Evolutionary conservation across 2,797 vertebrate genomes (phyloP).

Genomic region (Anas bernieri): DNA sequence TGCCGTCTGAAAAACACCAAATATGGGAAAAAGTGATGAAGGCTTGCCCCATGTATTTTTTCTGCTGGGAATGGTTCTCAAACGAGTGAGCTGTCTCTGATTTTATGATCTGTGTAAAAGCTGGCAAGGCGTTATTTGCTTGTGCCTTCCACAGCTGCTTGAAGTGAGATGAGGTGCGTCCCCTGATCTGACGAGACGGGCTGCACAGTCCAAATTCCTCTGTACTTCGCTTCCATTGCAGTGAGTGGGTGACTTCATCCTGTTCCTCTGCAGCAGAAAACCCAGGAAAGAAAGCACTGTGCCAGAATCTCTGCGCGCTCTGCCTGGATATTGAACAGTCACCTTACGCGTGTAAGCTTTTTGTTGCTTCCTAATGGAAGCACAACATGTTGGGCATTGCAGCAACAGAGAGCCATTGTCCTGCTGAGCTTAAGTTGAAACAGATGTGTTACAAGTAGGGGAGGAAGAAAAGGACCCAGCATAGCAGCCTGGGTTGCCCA

Average conservation of each 20-base stretch:
- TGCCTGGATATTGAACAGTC: not conserved
- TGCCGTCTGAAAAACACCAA: not conserved
- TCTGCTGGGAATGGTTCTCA: not conserved
- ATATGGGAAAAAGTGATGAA: not conserved
- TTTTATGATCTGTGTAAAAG: not conserved
- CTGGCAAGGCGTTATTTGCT: not conserved
- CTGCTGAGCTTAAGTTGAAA: conserved; percentile 48
- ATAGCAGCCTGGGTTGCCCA: conserved; percentile 23
- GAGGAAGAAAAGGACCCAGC: conserved; percentile 42
- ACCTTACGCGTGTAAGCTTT: not conserved
- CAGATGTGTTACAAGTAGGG: conserved; percentile 39
- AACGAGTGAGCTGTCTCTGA: not conserved
- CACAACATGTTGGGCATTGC: not conserved
- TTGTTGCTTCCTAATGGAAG: conserved; percentile 33
- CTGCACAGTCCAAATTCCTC: not conserved
- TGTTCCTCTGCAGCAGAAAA: not conserved
- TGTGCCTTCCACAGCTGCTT: not conserved
- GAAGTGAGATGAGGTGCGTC: not conserved
- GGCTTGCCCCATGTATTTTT: not conserved
- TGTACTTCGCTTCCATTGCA: not conserved
- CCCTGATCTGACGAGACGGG: not conserved
- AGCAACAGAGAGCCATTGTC: conserved; percentile 57
- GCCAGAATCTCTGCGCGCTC: not conserved
- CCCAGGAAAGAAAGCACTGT: not conserved
- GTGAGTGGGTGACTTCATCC: conserved; percentile 18